phyloP scores from a whole-genome alignment of 2,888 invertebrate species.

The Lasius fuliginosus region DNA sequence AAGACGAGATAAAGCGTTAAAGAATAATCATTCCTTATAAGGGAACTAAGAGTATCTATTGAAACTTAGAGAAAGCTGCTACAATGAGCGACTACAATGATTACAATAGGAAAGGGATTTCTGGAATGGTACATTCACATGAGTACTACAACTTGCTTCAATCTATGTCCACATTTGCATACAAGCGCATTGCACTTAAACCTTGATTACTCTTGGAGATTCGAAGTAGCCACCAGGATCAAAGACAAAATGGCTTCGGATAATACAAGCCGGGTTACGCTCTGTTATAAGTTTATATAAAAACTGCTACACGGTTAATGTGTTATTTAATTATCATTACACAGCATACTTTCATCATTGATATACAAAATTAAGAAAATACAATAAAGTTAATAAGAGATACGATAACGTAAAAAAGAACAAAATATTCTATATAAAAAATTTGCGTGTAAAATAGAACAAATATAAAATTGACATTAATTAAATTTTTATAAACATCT shows the following conservation, averaged over 20 bases:
- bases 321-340: slow-evolving; percentile 5
- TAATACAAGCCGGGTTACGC: not conserved
- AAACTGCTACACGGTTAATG: not conserved
- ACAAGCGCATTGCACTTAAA: slow-evolving; percentile 48
- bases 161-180: slow-evolving; percentile 56
- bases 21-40: not conserved
- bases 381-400: not conserved
- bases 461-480: not conserved
- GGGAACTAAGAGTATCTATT: not conserved
- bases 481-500: not conserved
- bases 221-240: slow-evolving; percentile 38
- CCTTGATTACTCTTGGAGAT: slow-evolving; percentile 52
- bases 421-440: not conserved
- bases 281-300: not conserved
- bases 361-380: slow-evolving; percentile 19
- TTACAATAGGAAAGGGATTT: slow-evolving; percentile 56
- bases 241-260: slow-evolving; percentile 27
- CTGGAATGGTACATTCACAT: slow-evolving; percentile 51
- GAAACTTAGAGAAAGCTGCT: slow-evolving; percentile 23
- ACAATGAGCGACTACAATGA: slow-evolving; percentile 35
- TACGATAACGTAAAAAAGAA: not conserved
- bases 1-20: not conserved
- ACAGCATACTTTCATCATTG: not conserved
- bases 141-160: slow-evolving; percentile 55
- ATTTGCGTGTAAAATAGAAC: not conserved